Evolutionary conservation across 2,113 vertebrate species (phyloP).

Genomic region (Anas platyrhynchos): DNA sequence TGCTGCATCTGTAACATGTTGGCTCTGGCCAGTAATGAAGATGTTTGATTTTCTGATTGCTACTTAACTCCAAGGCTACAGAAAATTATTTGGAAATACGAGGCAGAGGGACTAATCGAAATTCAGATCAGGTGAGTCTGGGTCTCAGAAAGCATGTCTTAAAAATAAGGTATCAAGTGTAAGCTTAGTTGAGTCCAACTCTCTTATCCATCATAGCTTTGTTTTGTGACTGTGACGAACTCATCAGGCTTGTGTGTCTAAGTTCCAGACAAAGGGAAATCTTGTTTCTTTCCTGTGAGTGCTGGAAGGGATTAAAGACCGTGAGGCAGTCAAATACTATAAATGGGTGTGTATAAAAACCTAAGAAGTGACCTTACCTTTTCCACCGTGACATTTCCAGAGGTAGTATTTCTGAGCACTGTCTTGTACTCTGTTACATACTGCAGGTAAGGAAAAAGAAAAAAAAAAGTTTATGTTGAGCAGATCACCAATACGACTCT

Average conservation of each 20-base stretch:
- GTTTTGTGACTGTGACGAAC: neutral
- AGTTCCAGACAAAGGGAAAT: neutral
- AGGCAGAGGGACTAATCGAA: neutral
- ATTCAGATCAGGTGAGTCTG: neutral
- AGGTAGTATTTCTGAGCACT: conserved; percentile 78
- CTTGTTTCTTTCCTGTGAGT: neutral
- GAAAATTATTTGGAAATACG: neutral
- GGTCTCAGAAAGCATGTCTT: neutral
- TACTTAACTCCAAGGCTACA: neutral
- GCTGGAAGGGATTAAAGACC: neutral
- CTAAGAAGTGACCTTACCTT: conserved; percentile 80
- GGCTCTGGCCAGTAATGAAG: neutral
- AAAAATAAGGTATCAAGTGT: neutral
- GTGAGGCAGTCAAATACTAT: neutral
- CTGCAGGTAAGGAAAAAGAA: conserved; percentile 69
- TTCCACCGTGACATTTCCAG: conserved; percentile 83
- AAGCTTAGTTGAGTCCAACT: neutral
- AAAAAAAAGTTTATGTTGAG: neutral
- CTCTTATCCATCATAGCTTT: neutral
- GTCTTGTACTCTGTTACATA: conserved; percentile 88
- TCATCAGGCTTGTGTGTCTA: neutral
- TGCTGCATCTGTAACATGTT: neutral
- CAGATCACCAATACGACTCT: neutral
- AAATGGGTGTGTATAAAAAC: neutral
- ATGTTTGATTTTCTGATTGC: neutral